Conservation (phyloP, 2,113 vertebrate species). For the Brevimyrus niger region DNA sequence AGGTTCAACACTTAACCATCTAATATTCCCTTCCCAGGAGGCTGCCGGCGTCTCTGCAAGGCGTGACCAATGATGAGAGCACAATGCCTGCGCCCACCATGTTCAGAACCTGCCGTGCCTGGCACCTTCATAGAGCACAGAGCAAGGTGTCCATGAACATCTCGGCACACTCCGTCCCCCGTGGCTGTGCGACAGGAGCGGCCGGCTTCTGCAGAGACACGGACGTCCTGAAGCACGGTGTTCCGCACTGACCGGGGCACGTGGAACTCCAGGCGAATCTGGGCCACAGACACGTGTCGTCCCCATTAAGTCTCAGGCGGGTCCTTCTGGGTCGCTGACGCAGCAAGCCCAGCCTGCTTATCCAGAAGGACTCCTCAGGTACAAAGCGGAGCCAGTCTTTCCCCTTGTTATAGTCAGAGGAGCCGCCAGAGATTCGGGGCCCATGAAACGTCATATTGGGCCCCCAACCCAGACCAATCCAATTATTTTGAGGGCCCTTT, state of each 20-base stretch:
- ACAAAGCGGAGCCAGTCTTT: background rate
- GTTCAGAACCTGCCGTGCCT: no score
- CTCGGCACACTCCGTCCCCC: background rate
- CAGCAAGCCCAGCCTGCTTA: background rate
- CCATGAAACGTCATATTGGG: background rate
- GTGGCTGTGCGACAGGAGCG: background rate
- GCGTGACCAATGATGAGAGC: background rate
- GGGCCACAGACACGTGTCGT: background rate
- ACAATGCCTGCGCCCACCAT: background rate
- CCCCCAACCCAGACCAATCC: background rate
- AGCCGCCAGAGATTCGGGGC: background rate
- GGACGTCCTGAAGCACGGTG: background rate
- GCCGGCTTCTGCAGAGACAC: background rate
- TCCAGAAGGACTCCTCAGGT: background rate
- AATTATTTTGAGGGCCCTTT: background rate
- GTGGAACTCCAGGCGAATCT: background rate
- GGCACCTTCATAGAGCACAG: background rate
- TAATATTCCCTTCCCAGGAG: background rate
- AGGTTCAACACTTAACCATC: background rate
- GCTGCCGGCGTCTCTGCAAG: background rate
- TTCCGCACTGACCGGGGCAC: background rate
- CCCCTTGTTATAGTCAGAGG: background rate
- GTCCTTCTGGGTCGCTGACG: background rate
- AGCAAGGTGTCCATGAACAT: background rate
- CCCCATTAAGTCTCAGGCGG: background rate